phyloP scores from a whole-genome alignment of 2,797 vertebrate species.

The Paguma larvata region DNA sequence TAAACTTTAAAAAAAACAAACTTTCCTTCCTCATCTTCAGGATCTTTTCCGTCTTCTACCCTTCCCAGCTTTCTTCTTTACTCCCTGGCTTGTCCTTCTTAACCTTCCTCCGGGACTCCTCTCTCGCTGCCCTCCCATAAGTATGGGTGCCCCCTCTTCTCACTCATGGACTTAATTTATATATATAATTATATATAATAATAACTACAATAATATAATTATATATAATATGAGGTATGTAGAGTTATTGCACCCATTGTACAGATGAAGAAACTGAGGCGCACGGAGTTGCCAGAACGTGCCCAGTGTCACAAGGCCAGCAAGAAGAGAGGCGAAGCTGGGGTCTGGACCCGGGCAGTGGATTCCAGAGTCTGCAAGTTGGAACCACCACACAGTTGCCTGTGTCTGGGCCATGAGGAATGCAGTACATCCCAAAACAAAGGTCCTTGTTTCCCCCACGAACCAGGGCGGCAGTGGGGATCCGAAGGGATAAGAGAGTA shows the following conservation, averaged over 20 bases:
- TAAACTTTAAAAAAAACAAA: background rate
- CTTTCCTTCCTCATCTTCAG: background rate
- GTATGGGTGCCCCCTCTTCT: background rate
- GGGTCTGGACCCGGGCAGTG: rapidly evolving
- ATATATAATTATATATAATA: no score
- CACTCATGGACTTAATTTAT: background rate
- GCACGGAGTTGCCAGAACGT: background rate
- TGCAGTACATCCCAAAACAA: background rate
- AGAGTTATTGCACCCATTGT: background rate
- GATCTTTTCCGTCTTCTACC: rapidly evolving
- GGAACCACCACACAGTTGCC: background rate
- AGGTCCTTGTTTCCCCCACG: background rate
- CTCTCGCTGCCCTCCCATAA: background rate
- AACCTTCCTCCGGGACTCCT: background rate
- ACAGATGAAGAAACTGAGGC: background rate
- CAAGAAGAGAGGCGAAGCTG: background rate
- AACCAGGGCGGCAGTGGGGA: background rate
- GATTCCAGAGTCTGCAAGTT: background rate
- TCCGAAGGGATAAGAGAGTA: background rate
- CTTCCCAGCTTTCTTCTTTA: background rate
- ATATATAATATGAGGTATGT: no score
- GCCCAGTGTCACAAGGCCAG: background rate
- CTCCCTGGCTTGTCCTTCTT: background rate
- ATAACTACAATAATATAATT: no score
- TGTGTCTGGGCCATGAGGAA: background rate